Conservation (phyloP, 2,888 invertebrate genomes). For the Gortyna flavago region DNA sequence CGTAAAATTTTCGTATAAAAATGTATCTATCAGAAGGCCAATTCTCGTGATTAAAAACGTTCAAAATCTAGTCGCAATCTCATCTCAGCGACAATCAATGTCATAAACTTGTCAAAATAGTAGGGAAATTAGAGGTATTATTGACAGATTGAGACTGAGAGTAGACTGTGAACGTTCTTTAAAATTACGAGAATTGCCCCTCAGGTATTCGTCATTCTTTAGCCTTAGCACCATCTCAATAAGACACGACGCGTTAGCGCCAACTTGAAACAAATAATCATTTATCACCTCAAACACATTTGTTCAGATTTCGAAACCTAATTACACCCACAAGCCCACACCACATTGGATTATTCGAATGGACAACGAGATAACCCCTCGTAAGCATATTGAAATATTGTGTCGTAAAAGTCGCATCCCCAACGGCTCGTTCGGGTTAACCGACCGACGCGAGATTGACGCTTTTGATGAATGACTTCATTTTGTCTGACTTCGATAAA, state of each 20-base stretch:
- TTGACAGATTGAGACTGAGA: too few relatives aligned
- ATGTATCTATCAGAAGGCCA: too few relatives aligned
- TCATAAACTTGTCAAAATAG: too few relatives aligned
- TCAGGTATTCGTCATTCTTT: neutral
- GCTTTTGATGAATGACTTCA: constrained; percentile 87
- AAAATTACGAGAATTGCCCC: too few relatives aligned
- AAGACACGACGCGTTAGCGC: neutral
- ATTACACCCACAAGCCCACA: constrained; percentile 57
- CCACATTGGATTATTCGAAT: constrained; percentile 66
- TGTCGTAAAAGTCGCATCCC: constrained; percentile 85
- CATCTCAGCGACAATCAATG: too few relatives aligned
- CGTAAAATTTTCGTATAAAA: neutral
- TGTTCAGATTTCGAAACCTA: constrained; percentile 50
- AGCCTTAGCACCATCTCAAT: neutral
- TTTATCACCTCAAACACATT: constrained; percentile 22
- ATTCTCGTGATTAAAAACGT: too few relatives aligned
- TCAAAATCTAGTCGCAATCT: too few relatives aligned
- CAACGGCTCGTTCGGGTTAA: constrained; percentile 82
- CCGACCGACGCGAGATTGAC: constrained; percentile 84
- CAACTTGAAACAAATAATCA: constrained; percentile 6
- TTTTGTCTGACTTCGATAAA: constrained; percentile 88
- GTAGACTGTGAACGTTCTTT: too few relatives aligned
- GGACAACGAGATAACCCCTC: constrained; percentile 78
- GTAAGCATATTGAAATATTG: constrained; percentile 90
- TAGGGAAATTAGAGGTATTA: too few relatives aligned